A percentile compares a stretch with the other conserved stretches of the same genome.
Conservation (phyloP, 2,797 vertebrate genomes). For the Emydoidea blandingii region DNA sequence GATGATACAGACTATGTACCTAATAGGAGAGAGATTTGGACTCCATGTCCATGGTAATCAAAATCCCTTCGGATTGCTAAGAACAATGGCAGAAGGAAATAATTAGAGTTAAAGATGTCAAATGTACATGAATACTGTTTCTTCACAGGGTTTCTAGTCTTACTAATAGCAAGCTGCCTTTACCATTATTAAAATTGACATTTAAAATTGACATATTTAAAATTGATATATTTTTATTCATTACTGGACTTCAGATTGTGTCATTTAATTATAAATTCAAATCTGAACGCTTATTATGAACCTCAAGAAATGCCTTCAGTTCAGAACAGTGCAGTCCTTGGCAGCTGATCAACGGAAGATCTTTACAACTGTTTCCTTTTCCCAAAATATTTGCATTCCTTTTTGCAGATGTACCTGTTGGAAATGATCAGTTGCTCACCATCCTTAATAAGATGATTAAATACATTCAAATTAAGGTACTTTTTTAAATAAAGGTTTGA, state of each 20-base stretch:
- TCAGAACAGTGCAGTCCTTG: not conserved
- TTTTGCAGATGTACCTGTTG: conserved; percentile 89
- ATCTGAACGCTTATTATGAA: not conserved
- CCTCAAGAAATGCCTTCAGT: not conserved
- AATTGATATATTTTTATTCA: not conserved
- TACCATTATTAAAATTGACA: not conserved
- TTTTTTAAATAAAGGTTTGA: not conserved
- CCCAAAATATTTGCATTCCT: rapidly evolving
- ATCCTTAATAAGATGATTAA: conserved; percentile 90
- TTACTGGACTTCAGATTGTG: not conserved
- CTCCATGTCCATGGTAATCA: not conserved
- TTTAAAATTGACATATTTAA: not conserved
- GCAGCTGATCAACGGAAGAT: not conserved
- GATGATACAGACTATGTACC: not conserved
- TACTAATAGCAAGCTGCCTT: not conserved
- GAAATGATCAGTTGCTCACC: conserved; percentile 88
- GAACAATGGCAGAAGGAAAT: not conserved
- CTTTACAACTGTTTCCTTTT: not conserved
- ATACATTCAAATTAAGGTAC: conserved; percentile 94
- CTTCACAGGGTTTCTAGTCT: not conserved
- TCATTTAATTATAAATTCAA: not conserved
- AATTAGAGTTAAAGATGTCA: not conserved
- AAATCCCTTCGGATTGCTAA: not conserved
- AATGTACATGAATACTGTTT: not conserved
- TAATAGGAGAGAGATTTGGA: not conserved